phyloP scores from a whole-genome alignment of 2,888 invertebrate genomes.

The Panopea generosa region DNA sequence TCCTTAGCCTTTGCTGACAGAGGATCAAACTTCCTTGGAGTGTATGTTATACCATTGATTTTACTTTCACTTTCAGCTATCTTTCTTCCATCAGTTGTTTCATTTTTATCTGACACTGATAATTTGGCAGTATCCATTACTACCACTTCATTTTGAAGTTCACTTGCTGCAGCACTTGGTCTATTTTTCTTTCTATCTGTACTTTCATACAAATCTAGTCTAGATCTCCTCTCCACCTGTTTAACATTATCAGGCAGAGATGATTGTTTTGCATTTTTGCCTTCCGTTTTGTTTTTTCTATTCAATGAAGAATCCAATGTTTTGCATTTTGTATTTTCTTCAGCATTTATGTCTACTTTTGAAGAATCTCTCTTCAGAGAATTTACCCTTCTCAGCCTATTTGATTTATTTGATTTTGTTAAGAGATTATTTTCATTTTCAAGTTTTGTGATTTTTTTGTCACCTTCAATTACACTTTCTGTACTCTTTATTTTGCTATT shows the following conservation, averaged over 20 bases:
- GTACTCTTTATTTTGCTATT: slow-evolving; percentile 19
- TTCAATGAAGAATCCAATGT: not conserved
- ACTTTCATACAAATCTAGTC: slow-evolving; percentile 26
- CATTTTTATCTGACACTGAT: not conserved
- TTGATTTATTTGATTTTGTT: slow-evolving; percentile 4
- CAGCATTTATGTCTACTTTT: slow-evolving; percentile 11
- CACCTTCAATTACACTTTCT: not conserved
- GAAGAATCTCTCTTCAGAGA: slow-evolving; percentile 10
- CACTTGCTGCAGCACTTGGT: not conserved
- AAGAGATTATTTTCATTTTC: not conserved
- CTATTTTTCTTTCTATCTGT: slow-evolving; percentile 8
- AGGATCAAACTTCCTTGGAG: slow-evolving; percentile 25
- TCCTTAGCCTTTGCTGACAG: not conserved
- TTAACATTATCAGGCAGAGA: not conserved
- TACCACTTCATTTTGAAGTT: not conserved
- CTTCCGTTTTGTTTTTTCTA: slow-evolving; percentile 9
- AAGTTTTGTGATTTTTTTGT: slow-evolving; percentile 1
- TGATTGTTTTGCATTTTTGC: slow-evolving; percentile 6
- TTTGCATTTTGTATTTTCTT: slow-evolving; percentile 15
- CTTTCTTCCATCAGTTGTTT: not conserved
- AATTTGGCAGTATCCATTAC: not conserved
- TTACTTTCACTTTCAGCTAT: slow-evolving; percentile 4
- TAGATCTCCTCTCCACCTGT: slow-evolving; percentile 21
- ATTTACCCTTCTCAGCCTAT: slow-evolving; percentile 7
- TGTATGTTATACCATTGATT: slow-evolving; percentile 6